These are phyloP conservation scores for Geodia barretti DNA, from an alignment of 37 sponge, comb jelly and placozoan species.

Conservation along the genomic window DNA sequence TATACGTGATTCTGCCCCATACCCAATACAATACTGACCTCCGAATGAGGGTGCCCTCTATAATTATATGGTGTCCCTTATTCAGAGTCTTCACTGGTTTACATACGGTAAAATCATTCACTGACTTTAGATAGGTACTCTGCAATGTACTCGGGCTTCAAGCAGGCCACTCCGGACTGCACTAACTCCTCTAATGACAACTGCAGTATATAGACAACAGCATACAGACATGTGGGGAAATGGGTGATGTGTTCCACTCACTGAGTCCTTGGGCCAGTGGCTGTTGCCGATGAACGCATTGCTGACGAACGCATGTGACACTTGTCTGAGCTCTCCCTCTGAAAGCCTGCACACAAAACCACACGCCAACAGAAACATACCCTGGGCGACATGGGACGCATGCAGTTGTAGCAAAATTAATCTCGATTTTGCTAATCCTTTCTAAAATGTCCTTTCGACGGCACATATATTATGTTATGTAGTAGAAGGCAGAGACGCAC, in stretches of 20 bases:
- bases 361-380: too few species aligned
- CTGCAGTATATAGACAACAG: not conserved
- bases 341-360: not conserved
- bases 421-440: too few species aligned
- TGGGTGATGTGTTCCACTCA: not conserved
- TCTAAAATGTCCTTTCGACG: too few species aligned
- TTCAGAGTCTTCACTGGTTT: not conserved
- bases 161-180: constrained; percentile 69
- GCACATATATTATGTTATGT: not conserved
- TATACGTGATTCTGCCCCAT: not conserved
- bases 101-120: not conserved
- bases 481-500: not conserved
- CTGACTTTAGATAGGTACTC: constrained; percentile 81
- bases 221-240: not conserved
- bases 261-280: constrained; percentile 32
- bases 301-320: constrained; percentile 69
- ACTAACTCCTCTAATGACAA: constrained; percentile 51
- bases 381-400: too few species aligned
- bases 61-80: too few species aligned
- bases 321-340: not conserved
- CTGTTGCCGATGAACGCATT: constrained; percentile 10
- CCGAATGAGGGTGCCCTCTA: too few species aligned
- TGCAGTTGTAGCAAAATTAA: too few species aligned
- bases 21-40: too few species aligned
- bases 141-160: constrained; percentile 90